Conservation (phyloP, 2,888 invertebrate genomes). For the Xanthia icteritia region DNA sequence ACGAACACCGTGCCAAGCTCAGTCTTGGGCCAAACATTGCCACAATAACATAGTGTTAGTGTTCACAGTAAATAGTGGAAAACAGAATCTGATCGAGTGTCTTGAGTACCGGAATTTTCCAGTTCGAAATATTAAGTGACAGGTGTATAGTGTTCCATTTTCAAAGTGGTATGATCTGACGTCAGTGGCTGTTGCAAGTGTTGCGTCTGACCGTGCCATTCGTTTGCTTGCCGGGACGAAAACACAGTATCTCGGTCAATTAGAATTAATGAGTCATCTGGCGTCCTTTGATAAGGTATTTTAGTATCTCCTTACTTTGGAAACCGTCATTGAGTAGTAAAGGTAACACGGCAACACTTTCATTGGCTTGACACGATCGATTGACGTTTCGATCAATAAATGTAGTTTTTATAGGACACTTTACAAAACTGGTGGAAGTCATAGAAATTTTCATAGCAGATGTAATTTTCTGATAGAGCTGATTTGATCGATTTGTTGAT, state of each 20-base stretch:
- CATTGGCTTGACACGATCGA: slow-evolving; percentile 47
- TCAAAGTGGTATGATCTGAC: slow-evolving; percentile 27
- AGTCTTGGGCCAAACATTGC: slow-evolving; percentile 81
- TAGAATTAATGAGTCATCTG: slow-evolving; percentile 15
- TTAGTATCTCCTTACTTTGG: slow-evolving; percentile 11
- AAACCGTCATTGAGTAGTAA: slow-evolving; percentile 42
- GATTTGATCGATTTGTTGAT: slow-evolving; percentile 10
- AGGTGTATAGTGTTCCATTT: slow-evolving; percentile 63
- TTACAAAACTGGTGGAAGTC: background rate
- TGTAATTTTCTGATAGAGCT: slow-evolving; percentile 29
- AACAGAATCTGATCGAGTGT: slow-evolving; percentile 36
- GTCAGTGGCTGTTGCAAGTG: slow-evolving; percentile 34
- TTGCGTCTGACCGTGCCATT: slow-evolving; percentile 8
- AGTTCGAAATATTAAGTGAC: slow-evolving; percentile 53
- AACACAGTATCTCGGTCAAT: slow-evolving; percentile 29
- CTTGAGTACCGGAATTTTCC: slow-evolving; percentile 72
- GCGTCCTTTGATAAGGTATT: slow-evolving; percentile 10
- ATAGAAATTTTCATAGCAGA: slow-evolving; percentile 3
- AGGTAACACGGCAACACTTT: slow-evolving; percentile 46
- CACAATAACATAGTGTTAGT: slow-evolving; percentile 72
- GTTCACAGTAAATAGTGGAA: slow-evolving; percentile 62
- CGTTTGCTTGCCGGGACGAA: background rate
- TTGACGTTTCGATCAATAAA: slow-evolving; percentile 10
- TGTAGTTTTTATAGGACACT: slow-evolving; percentile 6
- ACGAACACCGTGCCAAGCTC: slow-evolving; percentile 81